Conservation (phyloP, 2,888 invertebrate species). For the Vesta saturnalis region DNA sequence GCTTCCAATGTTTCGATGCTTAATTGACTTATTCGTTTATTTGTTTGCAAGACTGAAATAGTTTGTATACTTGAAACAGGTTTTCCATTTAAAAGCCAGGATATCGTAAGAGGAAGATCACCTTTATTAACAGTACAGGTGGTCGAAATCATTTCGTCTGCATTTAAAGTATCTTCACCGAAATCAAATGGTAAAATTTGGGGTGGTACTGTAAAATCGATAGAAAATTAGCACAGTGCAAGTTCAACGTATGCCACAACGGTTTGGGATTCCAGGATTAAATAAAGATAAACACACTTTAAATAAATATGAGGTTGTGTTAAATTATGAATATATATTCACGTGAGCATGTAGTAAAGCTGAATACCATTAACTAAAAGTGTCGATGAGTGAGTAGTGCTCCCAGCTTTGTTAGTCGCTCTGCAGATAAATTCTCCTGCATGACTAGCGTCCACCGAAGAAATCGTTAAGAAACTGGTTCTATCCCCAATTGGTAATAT, state of each 20-base stretch:
- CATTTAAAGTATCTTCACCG: conserved; percentile 68
- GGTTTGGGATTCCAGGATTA: too few relatives aligned
- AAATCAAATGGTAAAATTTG: conserved; percentile 68
- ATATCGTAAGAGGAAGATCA: conserved; percentile 72
- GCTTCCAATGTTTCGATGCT: conserved; percentile 71
- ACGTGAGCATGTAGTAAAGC: too few relatives aligned
- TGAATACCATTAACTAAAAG: conserved; percentile 76
- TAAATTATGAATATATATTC: too few relatives aligned
- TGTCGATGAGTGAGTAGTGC: conserved; percentile 69
- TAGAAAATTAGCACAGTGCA: background rate
- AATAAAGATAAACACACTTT: too few relatives aligned
- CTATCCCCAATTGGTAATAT: conserved; percentile 63
- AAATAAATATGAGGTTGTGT: too few relatives aligned
- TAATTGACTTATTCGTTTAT: conserved; percentile 64
- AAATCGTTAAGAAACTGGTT: conserved; percentile 68
- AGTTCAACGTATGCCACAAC: too few relatives aligned
- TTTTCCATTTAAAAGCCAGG: conserved; percentile 67
- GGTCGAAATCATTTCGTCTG: conserved; percentile 75
- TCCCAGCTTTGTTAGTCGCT: conserved; percentile 74
- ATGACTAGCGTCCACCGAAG: conserved; percentile 71
- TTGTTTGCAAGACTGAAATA: conserved; percentile 62
- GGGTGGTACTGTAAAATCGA: conserved; percentile 59
- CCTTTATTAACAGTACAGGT: conserved; percentile 77
- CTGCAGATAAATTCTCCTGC: conserved; percentile 78
- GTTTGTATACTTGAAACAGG: conserved; percentile 53